Base-by-base conservation (phyloP, 2,888 invertebrate genomes). In the Mellilla xanthometata region DNA sequence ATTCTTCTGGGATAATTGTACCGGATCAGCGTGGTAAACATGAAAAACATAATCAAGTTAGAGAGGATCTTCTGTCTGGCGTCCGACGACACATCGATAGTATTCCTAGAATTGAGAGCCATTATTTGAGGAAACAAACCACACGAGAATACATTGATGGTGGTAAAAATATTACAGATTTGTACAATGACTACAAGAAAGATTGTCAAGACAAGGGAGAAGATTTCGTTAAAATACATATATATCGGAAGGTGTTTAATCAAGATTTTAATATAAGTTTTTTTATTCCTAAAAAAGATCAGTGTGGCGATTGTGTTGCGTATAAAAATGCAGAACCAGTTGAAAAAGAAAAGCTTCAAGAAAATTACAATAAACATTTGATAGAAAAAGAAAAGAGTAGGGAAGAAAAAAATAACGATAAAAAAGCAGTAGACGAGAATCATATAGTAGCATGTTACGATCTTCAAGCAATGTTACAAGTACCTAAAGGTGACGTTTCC, bases 251-350 rank as follows among this genome's bases (percentile, higher is more conserved):
- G 2, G 12, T 7, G 1, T 29, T 29, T 12, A 29, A 29, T 8
- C 12, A 3, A 12, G 29, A 29, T 7, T 29, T 12, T 7, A 12
- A 29, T 8, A 29, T 29, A 12, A 12, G 54, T 9, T 58, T 60
- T 30, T 58, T 53, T 42, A 39, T 47, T 7, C 49, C 60, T n/a
- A 64, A 60, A 35, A 63, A 59, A 49, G 59, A 63, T 29, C 38
- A 40, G 12, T 61, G 60, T 36, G 55, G 60, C 10, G 6, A 34
- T n/a, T 64, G 60, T 43, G 11, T 53, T 23, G 36, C 43, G 9
- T 60, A 53, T 30, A 15, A 36, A 27, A 2, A 28, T 15, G 36
- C 36, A 7, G n/a, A 13, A 2, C 9, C n/a, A 12, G 33, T 29
- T 15, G 19, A 6, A 12, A 54, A 56, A 52, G 15, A 26, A 49